These are phyloP conservation scores for Montifringilla adamsi DNA, from an alignment of 2,113 vertebrate genomes.

Conservation along the genomic window DNA sequence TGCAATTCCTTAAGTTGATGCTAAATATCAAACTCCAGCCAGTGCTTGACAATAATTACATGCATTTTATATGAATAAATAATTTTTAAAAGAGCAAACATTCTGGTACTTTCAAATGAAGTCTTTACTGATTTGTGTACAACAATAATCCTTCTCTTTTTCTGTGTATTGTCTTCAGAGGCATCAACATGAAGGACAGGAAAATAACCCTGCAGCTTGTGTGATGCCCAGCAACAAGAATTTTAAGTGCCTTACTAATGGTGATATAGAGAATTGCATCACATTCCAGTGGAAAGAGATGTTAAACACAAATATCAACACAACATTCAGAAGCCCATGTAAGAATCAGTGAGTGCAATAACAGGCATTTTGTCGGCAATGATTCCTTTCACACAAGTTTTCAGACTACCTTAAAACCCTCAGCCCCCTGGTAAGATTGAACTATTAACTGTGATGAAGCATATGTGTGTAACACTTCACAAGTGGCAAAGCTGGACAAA, in stretches of 20 bases:
- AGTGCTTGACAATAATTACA: neutral
- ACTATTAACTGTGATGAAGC: slow-evolving; percentile 19
- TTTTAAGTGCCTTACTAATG: neutral
- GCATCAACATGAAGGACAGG: neutral
- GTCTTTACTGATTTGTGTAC: neutral
- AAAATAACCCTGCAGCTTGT: neutral
- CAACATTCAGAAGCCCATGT: neutral
- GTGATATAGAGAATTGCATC: neutral
- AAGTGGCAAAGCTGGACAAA: slow-evolving; percentile 40
- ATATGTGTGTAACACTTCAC: slow-evolving; percentile 20
- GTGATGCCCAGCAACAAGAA: neutral
- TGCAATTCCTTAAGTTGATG: neutral
- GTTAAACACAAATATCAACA: neutral
- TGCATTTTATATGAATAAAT: neutral
- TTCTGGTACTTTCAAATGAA: neutral
- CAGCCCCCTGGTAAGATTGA: neutral
- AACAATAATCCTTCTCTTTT: neutral
- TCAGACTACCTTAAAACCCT: slow-evolving; percentile 36
- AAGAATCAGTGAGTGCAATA: neutral
- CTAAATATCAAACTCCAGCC: neutral
- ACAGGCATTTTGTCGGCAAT: neutral
- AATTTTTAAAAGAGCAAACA: neutral
- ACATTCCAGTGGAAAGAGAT: neutral
- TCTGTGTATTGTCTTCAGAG: neutral
- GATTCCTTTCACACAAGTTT: neutral